Evolutionary conservation across 2,113 vertebrate species (phyloP), one percentile per base, ranked within the genome.

Genomic region (Salvelinus namaycush): DNA sequence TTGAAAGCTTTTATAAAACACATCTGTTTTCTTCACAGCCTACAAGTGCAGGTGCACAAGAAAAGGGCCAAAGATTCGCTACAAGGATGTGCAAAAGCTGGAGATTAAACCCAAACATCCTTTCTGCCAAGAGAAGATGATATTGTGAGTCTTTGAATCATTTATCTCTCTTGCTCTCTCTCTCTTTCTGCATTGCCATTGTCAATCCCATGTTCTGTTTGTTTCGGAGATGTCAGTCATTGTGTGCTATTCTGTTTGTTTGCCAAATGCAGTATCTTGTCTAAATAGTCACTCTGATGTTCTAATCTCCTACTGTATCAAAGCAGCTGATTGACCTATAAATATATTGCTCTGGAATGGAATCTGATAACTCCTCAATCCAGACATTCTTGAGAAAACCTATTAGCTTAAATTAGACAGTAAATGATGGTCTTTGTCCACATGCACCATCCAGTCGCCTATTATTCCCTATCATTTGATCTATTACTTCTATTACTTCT

Each of bases 51-150:
- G 97, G 76, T 99, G 98, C 80, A 97, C 96, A 68, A 93, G 98
- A 68, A 99, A 99, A 93, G 96, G 97, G 49, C 98, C 98, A 60
- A 99, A 99, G 93, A 99, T 99, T 86, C 91, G 97, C 74, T 99
- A 97, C 88, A 97, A 96, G 90, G 97, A 99, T 0, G 97, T 99
- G 1, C 95, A 98, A 90, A 99, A 99, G 90, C 93, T 99, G 92
- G 98, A 99, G 93, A 93, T 97, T 83, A 99, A 98, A 93, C 97
- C 97, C 34, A 97, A 97, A 91, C 95, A 99, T 90, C 97, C 98
- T 0, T 96, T 94, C 87, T 99, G 98, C 77, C 96, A 97, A 81
- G 98, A 99, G 89, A 97, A 98, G 91, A 98, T 99, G 97, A 96
- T 99, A 84, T 98, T 98, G 97, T 99, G 94, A 97, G 97, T 89